A percentile compares a stretch with the other conserved stretches of the same genome.
Conservation (phyloP, 2,888 invertebrate genomes). For the Acanthopleura granulata region DNA sequence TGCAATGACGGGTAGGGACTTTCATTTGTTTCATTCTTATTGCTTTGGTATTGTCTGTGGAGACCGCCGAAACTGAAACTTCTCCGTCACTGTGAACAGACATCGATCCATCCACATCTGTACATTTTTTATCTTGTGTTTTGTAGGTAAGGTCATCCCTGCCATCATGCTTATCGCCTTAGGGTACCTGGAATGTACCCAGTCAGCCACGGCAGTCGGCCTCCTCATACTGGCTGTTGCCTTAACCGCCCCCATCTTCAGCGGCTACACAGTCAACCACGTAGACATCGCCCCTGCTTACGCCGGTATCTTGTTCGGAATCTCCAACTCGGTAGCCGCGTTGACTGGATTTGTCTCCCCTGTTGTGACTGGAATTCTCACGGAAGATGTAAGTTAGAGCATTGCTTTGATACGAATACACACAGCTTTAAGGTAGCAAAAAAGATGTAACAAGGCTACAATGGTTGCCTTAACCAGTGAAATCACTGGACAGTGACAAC, state of each 20-base stretch:
- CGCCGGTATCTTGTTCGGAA: constrained; percentile 67
- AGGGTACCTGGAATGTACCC: constrained; percentile 63
- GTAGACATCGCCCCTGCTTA: constrained; percentile 68
- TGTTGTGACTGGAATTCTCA: constrained; percentile 60
- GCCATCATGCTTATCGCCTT: constrained; percentile 60
- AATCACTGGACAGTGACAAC: too few relatives aligned
- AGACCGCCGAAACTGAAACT: too few relatives aligned
- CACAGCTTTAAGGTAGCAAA: too few relatives aligned
- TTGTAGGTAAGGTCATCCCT: constrained; percentile 60
- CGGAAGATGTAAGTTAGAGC: constrained; percentile 44
- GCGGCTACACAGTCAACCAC: constrained; percentile 68
- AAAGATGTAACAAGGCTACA: too few relatives aligned
- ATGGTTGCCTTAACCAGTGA: too few relatives aligned
- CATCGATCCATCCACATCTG: too few relatives aligned
- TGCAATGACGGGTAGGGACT: too few relatives aligned
- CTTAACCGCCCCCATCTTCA: constrained; percentile 61
- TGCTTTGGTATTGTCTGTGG: too few relatives aligned
- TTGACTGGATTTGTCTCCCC: constrained; percentile 67
- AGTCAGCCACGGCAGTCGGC: constrained; percentile 53
- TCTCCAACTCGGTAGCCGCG: constrained; percentile 67
- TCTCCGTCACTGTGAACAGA: too few relatives aligned
- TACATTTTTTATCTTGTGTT: too few relatives aligned
- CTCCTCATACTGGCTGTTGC: constrained; percentile 61
- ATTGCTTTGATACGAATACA: background rate
- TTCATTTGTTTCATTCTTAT: too few relatives aligned